Base-by-base conservation (phyloP, 1,140 invertebrate genomes). In the Drosophila setifemur region DNA sequence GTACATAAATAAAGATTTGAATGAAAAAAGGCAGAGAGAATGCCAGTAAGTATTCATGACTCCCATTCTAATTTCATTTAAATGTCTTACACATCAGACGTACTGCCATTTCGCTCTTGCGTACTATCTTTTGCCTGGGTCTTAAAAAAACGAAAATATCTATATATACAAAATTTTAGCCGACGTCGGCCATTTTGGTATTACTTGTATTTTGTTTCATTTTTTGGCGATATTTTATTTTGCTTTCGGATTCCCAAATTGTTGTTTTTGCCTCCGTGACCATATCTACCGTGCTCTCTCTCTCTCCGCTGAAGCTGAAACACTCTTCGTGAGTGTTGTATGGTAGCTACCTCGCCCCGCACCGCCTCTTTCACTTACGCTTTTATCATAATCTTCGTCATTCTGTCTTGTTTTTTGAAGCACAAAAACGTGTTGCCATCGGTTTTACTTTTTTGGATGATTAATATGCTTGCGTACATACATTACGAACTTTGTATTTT, bases 21-120 rank as follows among this genome's bases (percentile, higher is more conserved):
- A n/a, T n/a, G n/a, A n/a, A n/a, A n/a, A n/a, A n/a, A n/a, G n/a
- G n/a, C n/a, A n/a, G n/a, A n/a, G n/a, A n/a, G n/a, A n/a, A n/a
- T n/a, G 45, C 29, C 54, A 71, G 44, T 53, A 52, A 73, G 52
- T 53, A 54, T 71, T 86, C 75, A 79, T 86, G 70, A 85, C 69
- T 81, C 44, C 60, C 75, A 85, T 86, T 81, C 81, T 86, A 85
- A 86, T 81, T 74, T 76, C 61, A 81, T 81, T 75, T 79, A 73
- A 85, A 75, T 68, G 57, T 39, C 11, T 26, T 14, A 49, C 16
- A 35, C 57, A 29, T 52, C 50, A 55, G 26, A 25, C 55, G 28
- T 19, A 9, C 39, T 40, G 14, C 66, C 23, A 5, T 31, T 8
- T 35, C 55, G 43, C 49, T 50, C 47, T 35, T 14, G 21, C 16